These are phyloP conservation scores for Drosophila gaucha DNA, from an alignment of 2,888 invertebrate genomes.

Conservation along the genomic window DNA sequence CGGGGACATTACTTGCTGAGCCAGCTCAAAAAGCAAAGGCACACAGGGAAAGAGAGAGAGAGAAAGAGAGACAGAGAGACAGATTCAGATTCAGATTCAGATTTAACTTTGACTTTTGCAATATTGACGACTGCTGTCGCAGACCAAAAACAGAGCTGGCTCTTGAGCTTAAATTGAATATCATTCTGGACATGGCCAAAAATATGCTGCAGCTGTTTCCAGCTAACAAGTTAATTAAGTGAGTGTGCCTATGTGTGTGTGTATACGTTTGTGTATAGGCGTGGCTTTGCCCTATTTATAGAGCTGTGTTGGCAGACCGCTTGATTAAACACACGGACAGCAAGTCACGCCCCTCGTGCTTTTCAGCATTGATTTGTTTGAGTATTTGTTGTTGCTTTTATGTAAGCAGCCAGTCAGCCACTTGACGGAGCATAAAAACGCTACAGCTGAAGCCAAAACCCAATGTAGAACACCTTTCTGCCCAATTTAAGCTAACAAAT, in stretches of 20 bases:
- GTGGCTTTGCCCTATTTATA: slow-evolving; percentile 30
- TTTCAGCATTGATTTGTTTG: slow-evolving; percentile 11
- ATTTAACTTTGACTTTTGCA: slow-evolving; percentile 45
- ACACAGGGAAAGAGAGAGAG: not conserved
- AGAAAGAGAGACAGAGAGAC: not conserved
- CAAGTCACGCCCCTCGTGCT: slow-evolving; percentile 3
- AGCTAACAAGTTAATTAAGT: slow-evolving; percentile 48
- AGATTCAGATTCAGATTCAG: slow-evolving; percentile 5
- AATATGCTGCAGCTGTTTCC: slow-evolving; percentile 34
- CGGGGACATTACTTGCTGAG: slow-evolving; percentile 47
- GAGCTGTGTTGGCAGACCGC: slow-evolving; percentile 41
- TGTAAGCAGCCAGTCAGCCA: slow-evolving; percentile 16
- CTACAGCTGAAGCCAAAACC: not conserved
- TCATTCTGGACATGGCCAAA: slow-evolving; percentile 32
- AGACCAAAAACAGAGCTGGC: not conserved
- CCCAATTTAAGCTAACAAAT: slow-evolving; percentile 38
- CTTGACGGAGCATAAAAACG: not conserved
- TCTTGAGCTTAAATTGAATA: slow-evolving; percentile 49
- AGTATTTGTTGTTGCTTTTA: slow-evolving; percentile 33
- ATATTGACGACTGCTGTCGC: slow-evolving; percentile 35
- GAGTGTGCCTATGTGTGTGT: slow-evolving; percentile 5
- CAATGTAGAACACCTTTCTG: slow-evolving; percentile 37
- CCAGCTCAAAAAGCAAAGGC: slow-evolving; percentile 33
- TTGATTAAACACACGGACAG: slow-evolving; percentile 57
- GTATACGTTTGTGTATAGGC: not conserved